Evolutionary conservation across 2,797 vertebrate species (phyloP).

Genomic region (Diglossa cyanea): DNA sequence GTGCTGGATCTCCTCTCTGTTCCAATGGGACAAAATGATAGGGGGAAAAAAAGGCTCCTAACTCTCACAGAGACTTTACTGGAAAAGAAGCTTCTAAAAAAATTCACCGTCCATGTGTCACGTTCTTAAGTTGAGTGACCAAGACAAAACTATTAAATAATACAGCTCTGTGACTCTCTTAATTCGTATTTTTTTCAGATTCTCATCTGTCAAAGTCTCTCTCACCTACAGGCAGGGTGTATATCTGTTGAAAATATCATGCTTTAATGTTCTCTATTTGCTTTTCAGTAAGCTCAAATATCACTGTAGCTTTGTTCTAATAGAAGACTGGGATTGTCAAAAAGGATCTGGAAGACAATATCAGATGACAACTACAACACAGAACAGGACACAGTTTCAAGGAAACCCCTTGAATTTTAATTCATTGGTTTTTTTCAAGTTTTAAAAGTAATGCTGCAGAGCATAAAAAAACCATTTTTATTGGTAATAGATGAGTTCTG

Average conservation of each 20-base stretch:
- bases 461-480: neutral
- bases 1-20: fast-evolving
- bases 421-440: neutral
- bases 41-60: neutral
- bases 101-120: neutral
- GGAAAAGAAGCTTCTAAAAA: neutral
- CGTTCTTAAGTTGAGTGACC: neutral
- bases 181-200: neutral
- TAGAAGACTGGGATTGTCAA: neutral
- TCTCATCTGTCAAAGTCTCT: neutral
- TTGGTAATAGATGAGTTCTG: neutral
- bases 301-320: neutral
- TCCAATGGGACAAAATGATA: fast-evolving
- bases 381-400: neutral
- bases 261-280: neutral
- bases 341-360: neutral
- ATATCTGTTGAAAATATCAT: neutral
- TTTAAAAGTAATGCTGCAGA: neutral
- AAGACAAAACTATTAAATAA: neutral
- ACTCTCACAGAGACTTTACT: neutral
- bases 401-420: neutral
- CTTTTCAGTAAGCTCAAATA: neutral
- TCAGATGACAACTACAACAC: neutral
- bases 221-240: neutral
- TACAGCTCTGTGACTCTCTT: neutral